Conservation (phyloP, 2,797 vertebrate species). For the Labroides dimidiatus region DNA sequence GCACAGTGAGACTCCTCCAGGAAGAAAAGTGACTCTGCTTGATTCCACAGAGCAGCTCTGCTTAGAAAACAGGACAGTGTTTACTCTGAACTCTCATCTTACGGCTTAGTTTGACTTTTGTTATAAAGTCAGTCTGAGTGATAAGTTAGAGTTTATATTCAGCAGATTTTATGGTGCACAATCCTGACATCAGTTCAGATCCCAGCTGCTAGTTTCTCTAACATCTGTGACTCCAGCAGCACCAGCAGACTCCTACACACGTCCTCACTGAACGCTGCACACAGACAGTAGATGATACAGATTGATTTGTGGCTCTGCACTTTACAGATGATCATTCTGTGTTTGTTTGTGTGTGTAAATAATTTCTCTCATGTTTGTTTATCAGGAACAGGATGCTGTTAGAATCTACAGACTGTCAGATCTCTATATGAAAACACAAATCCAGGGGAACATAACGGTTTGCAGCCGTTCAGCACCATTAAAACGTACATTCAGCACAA, state of each 20-base stretch:
- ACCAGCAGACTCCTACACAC: slow-evolving; percentile 4
- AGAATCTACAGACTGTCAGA: not conserved
- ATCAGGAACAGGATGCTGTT: not conserved
- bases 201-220: slow-evolving; percentile 16
- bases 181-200: not conserved
- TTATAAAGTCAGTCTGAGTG: no score
- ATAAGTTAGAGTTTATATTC: no score
- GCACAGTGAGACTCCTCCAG: no score
- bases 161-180: not conserved
- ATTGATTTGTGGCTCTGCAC: slow-evolving; percentile 35
- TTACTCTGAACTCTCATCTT: no score
- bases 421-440: no score
- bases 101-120: no score
- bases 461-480: slow-evolving; percentile 8
- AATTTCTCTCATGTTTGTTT: not conserved
- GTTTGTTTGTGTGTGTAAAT: slow-evolving; percentile 3
- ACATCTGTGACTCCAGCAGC: slow-evolving; percentile 36
- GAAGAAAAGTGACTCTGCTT: no score
- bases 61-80: no score
- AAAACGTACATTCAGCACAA: not conserved
- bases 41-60: no score
- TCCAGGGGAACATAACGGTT: no score
- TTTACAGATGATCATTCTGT: slow-evolving; percentile 39
- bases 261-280: slow-evolving; percentile 23
- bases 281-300: slow-evolving; percentile 40